These are phyloP conservation scores for Pseudomugil gertrudae DNA, from an alignment of 2,797 vertebrate species.

Conservation along the genomic window DNA sequence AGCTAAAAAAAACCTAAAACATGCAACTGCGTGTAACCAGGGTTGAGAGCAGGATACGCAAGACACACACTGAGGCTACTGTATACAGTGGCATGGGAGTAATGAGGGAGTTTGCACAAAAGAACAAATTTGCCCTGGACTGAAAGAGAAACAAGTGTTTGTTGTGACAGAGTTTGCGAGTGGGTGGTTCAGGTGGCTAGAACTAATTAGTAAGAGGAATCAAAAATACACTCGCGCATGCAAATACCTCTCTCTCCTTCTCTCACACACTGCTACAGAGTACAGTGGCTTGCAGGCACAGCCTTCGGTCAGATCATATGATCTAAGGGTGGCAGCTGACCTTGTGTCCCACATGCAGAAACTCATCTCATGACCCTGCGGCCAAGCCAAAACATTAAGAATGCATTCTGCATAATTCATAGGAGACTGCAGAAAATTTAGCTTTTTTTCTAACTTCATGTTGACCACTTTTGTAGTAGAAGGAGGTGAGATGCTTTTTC, in stretches of 20 bases:
- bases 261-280: constrained; percentile 14
- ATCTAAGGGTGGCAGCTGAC: constrained; percentile 62
- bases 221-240: constrained; percentile 34
- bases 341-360: constrained; percentile 59
- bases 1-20: constrained; percentile 36
- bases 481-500: no score
- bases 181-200: constrained; percentile 56
- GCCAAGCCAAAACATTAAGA: constrained; percentile 56
- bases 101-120: constrained; percentile 45
- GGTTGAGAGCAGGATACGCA: constrained; percentile 35
- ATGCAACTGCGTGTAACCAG: constrained; percentile 20
- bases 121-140: constrained; percentile 49
- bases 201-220: constrained; percentile 62
- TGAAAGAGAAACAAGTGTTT: constrained; percentile 28
- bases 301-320: constrained; percentile 51
- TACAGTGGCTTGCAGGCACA: constrained; percentile 42
- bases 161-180: constrained; percentile 45
- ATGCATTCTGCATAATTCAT: constrained; percentile 65
- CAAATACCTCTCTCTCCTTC: constrained; percentile 15
- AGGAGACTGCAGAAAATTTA: constrained; percentile 35
- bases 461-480: constrained; percentile 36
- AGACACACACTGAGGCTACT: constrained; percentile 52
- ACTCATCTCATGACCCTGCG: constrained; percentile 51
- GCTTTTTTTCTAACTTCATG: constrained; percentile 23
- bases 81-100: constrained; percentile 21